These are phyloP conservation scores for Choristoneura rosaceana DNA, from an alignment of 2,888 invertebrate genomes.

Conservation along the genomic window DNA sequence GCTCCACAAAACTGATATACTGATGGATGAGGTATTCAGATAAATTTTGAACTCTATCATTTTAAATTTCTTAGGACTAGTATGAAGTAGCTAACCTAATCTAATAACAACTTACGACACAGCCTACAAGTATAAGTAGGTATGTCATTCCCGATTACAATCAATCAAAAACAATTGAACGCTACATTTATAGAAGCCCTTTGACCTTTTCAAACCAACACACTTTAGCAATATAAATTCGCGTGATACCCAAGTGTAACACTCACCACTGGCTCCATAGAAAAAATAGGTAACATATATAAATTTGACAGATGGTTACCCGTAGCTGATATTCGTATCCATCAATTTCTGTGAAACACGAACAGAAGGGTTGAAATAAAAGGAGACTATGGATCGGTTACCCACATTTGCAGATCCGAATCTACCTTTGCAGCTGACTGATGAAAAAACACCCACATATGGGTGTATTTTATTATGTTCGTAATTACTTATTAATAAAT, in stretches of 20 bases:
- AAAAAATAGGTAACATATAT: slow-evolving; percentile 26
- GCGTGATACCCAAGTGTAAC: neutral
- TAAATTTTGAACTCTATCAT: too few relatives aligned
- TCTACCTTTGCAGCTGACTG: slow-evolving; percentile 24
- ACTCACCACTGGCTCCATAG: slow-evolving; percentile 12
- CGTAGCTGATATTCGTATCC: slow-evolving; percentile 21
- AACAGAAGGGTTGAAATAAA: slow-evolving; percentile 30
- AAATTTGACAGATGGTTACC: slow-evolving; percentile 37
- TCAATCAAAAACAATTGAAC: slow-evolving; percentile 7
- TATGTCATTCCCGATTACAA: neutral
- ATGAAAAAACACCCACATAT: neutral
- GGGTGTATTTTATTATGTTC: too few relatives aligned
- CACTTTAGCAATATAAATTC: slow-evolving; percentile 8
- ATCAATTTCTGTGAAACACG: slow-evolving; percentile 34
- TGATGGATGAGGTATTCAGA: too few relatives aligned
- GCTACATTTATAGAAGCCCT: neutral
- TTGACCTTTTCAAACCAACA: neutral
- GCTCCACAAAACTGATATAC: too few relatives aligned
- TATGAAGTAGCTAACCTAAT: neutral
- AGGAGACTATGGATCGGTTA: neutral
- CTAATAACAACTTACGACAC: neutral
- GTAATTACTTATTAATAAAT: too few relatives aligned
- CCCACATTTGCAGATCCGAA: slow-evolving; percentile 24
- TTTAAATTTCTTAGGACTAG: too few relatives aligned
- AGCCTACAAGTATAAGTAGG: neutral